phyloP scores from a whole-genome alignment of 2,797 vertebrate genomes.

The Oophaga sylvatica region DNA sequence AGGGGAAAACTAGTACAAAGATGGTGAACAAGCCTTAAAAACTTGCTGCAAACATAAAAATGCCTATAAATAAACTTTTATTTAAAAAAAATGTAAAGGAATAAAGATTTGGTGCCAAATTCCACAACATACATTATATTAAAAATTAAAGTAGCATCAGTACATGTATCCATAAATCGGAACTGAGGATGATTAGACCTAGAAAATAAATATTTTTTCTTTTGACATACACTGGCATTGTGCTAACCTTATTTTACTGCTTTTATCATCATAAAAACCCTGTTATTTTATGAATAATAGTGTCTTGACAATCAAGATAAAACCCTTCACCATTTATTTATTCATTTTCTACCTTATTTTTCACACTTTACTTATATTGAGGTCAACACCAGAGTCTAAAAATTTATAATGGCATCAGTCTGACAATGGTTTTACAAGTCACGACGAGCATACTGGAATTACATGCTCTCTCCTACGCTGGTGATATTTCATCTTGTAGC shows the following conservation, averaged over 20 bases:
- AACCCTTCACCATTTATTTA: neutral
- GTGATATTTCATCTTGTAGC: conserved; percentile 45
- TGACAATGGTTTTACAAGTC: conserved; percentile 16
- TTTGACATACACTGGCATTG: neutral
- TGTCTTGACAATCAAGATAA: neutral
- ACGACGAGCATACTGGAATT: conserved; percentile 18
- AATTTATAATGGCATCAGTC: conserved; percentile 1
- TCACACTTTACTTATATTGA: neutral
- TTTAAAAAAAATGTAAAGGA: no score
- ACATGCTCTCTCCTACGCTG: conserved; percentile 16
- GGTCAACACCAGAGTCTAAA: conserved; percentile 17
- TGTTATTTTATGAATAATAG: neutral
- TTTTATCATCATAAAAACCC: neutral
- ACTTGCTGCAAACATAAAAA: no score
- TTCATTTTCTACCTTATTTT: neutral
- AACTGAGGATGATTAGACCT: neutral
- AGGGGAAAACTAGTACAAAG: no score
- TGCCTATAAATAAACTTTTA: no score
- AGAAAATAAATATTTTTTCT: neutral
- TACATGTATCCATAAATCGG: neutral
- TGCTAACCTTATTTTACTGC: neutral
- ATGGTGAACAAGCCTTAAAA: no score
- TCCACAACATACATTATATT: no score
- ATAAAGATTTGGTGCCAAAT: no score
- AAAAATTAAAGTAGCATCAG: neutral